Percentiles rank a stretch among this genome's conserved stretches.
Conservation (phyloP, 2,797 vertebrate species). For the Sitta carolinensis region DNA sequence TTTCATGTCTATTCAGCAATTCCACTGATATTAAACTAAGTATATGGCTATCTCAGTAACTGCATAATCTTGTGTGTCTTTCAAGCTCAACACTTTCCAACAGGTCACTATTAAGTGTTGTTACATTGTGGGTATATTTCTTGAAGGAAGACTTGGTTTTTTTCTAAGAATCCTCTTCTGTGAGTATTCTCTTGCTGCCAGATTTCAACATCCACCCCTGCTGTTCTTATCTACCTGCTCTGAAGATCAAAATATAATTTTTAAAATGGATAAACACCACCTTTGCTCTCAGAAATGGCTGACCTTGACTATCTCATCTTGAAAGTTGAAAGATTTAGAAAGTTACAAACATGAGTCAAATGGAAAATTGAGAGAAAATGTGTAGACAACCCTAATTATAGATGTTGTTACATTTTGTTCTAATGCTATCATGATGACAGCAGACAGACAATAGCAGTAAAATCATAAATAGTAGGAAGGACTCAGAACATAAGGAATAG, state of each 20-base stretch:
- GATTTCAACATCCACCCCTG: not conserved
- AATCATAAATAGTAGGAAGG: constrained; percentile 34
- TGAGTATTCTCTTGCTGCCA: not conserved
- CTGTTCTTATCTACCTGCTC: not conserved
- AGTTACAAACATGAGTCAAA: constrained; percentile 10
- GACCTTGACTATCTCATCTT: not conserved
- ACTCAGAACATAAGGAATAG: constrained; percentile 12
- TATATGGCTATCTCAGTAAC: not conserved
- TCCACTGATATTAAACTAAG: not conserved
- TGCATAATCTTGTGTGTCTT: not conserved
- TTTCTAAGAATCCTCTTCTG: not conserved
- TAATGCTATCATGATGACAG: not conserved
- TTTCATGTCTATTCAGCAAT: constrained; percentile 1
- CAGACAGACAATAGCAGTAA: constrained; percentile 55
- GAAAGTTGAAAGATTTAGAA: not conserved
- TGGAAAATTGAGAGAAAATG: not conserved
- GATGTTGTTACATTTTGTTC: not conserved
- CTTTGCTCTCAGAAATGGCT: not conserved
- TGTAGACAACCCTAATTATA: constrained; percentile 43
- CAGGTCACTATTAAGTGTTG: not conserved
- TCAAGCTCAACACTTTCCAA: not conserved
- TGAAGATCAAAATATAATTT: not conserved
- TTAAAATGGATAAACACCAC: not conserved
- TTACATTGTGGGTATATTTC: not conserved
- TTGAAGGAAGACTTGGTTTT: rapidly evolving